Evolutionary conservation across 1,140 invertebrate genomes (phyloP), one percentile per base, ranked within the genome.

Genomic region (Drosophila novamexicana): DNA sequence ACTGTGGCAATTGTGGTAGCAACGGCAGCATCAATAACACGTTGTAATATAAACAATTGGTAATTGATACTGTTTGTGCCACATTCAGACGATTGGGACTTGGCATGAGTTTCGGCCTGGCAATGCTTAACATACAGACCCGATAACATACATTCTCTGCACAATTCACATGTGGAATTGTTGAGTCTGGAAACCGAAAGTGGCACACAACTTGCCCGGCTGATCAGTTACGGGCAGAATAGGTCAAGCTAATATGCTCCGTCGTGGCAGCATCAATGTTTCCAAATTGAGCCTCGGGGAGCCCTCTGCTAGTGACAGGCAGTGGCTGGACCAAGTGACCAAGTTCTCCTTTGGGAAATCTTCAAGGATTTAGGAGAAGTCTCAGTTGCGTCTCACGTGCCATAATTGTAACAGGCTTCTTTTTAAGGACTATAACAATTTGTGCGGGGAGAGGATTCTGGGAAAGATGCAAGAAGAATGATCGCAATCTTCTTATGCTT

Each of bases 1-100:
- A 45, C 14, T 53, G 52, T 18, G 32, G 14, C 39, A 53, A 36
- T 40, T 50, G 64, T 50, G 77, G 61, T 71, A 50, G 53, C 14
- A 56, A 14, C 54, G 52, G 29, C 14, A 44, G 37, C 40, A 18
- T 16, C 74, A 72, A 71, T 65, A 84, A 73, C 72, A 77, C 81
- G 70, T 75, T 77, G 72, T 77, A 77, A 77, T 84, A 85, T 85
- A 88, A 85, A 85, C 71, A 88, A 85, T 88, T 85, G 82, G 82
- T 79, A 85, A 85, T 85, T 85, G 82, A 79, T 82, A 77, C 64
- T 77, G 77, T 75, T 81, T 85, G 79, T 79, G 74, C 74, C 65
- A 74, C 65, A 74, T 73, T 67, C 63, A 75, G 32, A 34, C 57
- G 45, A 63, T 64, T 68, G 53, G 75, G 64, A 65, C 57, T 79